These are phyloP conservation scores for Darevskia nairensis DNA, from an alignment of 2,797 vertebrate genomes.

Conservation along the genomic window DNA sequence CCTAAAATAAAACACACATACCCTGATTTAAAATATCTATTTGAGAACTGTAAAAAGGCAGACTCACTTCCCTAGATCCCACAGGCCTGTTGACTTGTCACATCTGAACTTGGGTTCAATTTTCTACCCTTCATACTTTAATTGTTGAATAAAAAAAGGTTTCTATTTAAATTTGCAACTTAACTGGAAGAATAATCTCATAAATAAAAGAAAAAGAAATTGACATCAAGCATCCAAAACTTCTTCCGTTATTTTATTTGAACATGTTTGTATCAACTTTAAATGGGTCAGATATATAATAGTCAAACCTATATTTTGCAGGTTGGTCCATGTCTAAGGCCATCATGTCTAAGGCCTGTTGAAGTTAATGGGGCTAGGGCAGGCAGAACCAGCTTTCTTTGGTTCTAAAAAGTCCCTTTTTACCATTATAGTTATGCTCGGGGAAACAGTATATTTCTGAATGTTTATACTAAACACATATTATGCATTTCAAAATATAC, in stretches of 20 bases:
- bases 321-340: neutral
- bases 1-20: slow-evolving; percentile 77
- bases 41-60: neutral
- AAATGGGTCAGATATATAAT: neutral
- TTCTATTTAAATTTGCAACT: neutral
- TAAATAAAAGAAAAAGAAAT: neutral
- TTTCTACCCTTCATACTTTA: neutral
- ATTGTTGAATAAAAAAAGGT: neutral
- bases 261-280: neutral
- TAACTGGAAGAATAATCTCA: neutral
- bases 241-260: neutral
- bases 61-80: neutral
- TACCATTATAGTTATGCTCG: neutral
- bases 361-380: neutral
- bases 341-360: neutral
- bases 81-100: neutral
- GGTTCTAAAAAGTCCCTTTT: neutral
- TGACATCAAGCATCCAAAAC: neutral
- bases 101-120: neutral
- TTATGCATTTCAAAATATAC: neutral
- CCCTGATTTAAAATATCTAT: neutral
- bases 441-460: neutral
- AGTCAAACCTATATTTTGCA: no score
- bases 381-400: neutral
- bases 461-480: neutral